These are phyloP conservation scores for Epinotia nisella DNA, from an alignment of 2,888 invertebrate genomes.

Conservation along the genomic window DNA sequence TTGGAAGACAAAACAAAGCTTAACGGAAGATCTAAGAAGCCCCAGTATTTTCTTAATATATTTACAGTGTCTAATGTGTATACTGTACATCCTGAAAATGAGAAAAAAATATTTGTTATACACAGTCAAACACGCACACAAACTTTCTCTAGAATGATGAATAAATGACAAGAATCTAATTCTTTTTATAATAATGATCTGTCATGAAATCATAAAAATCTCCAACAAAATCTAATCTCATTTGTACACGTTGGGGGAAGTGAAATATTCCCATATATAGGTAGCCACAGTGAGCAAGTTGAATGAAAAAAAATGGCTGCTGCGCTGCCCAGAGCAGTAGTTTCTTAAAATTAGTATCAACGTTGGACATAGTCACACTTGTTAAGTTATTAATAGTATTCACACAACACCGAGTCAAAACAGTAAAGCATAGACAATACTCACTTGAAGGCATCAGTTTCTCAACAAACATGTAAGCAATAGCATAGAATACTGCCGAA, in stretches of 20 bases:
- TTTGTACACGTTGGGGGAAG: no score
- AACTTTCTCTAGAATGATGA: neutral
- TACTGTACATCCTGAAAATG: conserved; percentile 89
- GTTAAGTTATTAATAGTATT: neutral
- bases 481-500: conserved; percentile 91
- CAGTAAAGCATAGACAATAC: conserved; percentile 57
- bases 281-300: no score
- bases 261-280: no score
- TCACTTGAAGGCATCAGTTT: conserved; percentile 90
- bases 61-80: conserved; percentile 94
- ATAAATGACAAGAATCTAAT: no score
- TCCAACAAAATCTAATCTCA: no score
- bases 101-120: neutral
- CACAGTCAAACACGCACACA: neutral
- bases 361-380: neutral
- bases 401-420: neutral
- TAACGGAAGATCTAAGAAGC: conserved; percentile 92
- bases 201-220: no score
- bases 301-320: no score
- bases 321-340: no score
- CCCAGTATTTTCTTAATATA: conserved; percentile 93
- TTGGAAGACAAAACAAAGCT: conserved; percentile 91
- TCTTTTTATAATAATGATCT: no score
- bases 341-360: no score
- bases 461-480: conserved; percentile 91